These are phyloP conservation scores for Acrossocheilus wenchowensis DNA, from an alignment of 2,797 vertebrate genomes.

Conservation along the genomic window DNA sequence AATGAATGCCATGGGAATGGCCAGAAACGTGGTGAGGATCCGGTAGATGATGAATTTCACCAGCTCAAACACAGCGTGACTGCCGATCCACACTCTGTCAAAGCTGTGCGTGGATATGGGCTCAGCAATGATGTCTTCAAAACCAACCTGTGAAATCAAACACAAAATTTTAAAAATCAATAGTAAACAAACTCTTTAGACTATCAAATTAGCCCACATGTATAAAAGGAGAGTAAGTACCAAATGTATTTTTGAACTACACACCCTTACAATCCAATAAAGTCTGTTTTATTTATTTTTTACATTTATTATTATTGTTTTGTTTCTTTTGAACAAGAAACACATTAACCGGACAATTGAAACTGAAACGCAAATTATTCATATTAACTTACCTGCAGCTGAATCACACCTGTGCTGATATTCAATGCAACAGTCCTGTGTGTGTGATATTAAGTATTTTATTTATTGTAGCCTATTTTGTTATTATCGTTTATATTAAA, in stretches of 20 bases:
- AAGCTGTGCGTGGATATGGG: slow-evolving; percentile 87
- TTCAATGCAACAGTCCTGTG: background rate
- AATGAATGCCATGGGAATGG: slow-evolving; percentile 88
- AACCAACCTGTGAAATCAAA: slow-evolving; percentile 80
- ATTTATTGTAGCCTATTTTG: background rate
- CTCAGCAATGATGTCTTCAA: slow-evolving; percentile 93
- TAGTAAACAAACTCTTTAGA: background rate
- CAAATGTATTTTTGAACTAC: background rate
- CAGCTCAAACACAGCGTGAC: slow-evolving; percentile 90
- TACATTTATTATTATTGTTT: background rate
- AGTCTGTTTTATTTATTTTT: background rate
- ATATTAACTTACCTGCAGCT: background rate
- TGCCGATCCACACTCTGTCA: slow-evolving; percentile 93
- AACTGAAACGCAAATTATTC: background rate
- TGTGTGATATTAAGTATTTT: background rate
- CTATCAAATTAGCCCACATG: background rate
- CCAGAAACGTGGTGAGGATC: slow-evolving; percentile 86
- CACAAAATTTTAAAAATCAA: background rate
- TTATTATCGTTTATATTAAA: background rate
- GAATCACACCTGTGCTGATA: background rate
- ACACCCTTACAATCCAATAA: background rate
- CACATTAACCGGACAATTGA: background rate
- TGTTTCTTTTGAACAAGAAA: background rate
- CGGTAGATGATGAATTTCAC: slow-evolving; percentile 89
- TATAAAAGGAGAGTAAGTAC: background rate